These are phyloP conservation scores for Anthrax anthrax DNA, from an alignment of 2,888 invertebrate genomes.

Conservation along the genomic window DNA sequence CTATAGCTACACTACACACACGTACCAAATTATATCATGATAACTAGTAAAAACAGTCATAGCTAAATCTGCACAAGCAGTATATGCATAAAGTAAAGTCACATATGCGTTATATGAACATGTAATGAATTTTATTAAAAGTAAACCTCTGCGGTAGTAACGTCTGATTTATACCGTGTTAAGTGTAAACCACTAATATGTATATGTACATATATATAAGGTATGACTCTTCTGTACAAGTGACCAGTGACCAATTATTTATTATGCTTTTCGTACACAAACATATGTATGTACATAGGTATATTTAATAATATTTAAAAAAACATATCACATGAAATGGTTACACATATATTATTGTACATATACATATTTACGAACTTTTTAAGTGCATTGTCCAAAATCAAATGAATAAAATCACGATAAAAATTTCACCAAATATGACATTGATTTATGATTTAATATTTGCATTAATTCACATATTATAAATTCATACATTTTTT, in stretches of 20 bases:
- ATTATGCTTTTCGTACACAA: neutral
- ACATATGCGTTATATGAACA: neutral
- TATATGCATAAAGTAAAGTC: no score
- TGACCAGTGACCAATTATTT: neutral
- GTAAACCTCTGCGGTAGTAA: constrained; percentile 15
- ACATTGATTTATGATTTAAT: neutral
- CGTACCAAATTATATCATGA: no score
- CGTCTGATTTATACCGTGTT: constrained; percentile 23
- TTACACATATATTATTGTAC: neutral
- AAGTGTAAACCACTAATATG: constrained; percentile 18
- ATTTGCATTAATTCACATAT: neutral
- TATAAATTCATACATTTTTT: neutral
- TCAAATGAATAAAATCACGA: neutral
- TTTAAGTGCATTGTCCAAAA: neutral
- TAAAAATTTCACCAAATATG: neutral
- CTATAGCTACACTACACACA: no score
- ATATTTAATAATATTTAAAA: no score
- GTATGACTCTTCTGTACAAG: neutral
- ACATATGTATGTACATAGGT: neutral
- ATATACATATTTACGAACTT: no score
- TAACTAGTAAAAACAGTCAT: neutral
- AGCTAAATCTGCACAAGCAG: no score
- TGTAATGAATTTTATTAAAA: constrained; percentile 3
- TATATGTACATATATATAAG: neutral
- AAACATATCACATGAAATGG: neutral